Conservation (phyloP, 2,888 invertebrate genomes). For the Trachelus tabidus region DNA sequence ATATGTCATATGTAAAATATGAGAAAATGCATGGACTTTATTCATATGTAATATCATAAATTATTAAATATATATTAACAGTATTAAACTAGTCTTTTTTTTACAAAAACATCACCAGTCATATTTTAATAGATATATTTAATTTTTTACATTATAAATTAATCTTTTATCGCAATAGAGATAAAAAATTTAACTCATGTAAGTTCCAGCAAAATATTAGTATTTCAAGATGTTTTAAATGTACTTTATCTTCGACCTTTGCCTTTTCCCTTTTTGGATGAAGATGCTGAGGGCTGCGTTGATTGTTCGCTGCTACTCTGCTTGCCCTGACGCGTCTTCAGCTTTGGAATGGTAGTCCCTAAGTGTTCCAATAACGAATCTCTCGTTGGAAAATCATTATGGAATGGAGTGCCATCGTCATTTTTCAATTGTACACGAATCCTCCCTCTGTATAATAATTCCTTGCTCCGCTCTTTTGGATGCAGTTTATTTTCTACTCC, state of each 20-base stretch:
- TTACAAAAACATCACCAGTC: too few species aligned
- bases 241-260: constrained; percentile 64
- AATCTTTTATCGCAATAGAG: not conserved
- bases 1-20: too few species aligned
- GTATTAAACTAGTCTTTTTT: too few species aligned
- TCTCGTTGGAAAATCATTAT: constrained; percentile 78
- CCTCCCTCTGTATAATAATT: constrained; percentile 85
- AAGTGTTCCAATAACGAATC: constrained; percentile 83
- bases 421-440: constrained; percentile 93
- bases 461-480: constrained; percentile 91
- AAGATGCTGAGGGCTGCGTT: constrained; percentile 52
- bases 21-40: too few species aligned
- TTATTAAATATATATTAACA: too few species aligned
- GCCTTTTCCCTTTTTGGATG: constrained; percentile 63
- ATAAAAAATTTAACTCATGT: not conserved
- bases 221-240: not conserved
- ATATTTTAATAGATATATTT: not conserved
- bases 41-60: too few species aligned
- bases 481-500: constrained; percentile 95
- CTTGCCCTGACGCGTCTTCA: constrained; percentile 82
- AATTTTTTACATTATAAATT: not conserved
- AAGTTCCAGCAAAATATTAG: not conserved
- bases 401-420: constrained; percentile 84
- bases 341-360: constrained; percentile 88
- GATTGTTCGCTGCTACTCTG: constrained; percentile 60